These are phyloP conservation scores for Masticophis lateralis DNA, from an alignment of 2,797 vertebrate species.

Conservation along the genomic window DNA sequence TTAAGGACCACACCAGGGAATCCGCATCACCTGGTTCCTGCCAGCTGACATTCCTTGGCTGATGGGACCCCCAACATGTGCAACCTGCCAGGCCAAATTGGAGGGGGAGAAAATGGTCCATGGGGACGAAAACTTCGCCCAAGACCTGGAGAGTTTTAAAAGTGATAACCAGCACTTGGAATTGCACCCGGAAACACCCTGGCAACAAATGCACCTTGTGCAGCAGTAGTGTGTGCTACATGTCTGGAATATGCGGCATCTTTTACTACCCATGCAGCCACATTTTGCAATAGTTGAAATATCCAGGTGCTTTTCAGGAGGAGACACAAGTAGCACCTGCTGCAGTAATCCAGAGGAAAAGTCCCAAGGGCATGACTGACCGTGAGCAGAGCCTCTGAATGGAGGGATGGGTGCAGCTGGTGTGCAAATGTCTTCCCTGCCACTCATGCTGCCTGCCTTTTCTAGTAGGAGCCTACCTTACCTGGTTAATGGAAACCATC, in stretches of 20 bases:
- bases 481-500: neutral
- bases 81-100: neutral
- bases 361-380: too few species aligned
- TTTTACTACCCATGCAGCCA: neutral
- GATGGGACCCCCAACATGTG: neutral
- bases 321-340: neutral
- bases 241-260: neutral
- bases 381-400: neutral
- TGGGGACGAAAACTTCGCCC: neutral
- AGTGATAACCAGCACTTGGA: neutral
- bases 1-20: neutral
- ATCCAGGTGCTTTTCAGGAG: neutral
- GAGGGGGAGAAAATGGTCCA: too few species aligned
- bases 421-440: neutral
- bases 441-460: neutral
- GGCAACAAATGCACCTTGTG: neutral
- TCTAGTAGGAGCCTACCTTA: neutral
- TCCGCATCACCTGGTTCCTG: neutral
- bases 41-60: neutral
- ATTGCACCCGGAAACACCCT: neutral
- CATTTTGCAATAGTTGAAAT: neutral
- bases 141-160: neutral
- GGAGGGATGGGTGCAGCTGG: neutral
- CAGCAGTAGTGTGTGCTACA: neutral
- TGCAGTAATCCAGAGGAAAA: neutral